Evolutionary conservation across 1,140 invertebrate species (phyloP).

Genomic region (Parapsyche elsis): DNA sequence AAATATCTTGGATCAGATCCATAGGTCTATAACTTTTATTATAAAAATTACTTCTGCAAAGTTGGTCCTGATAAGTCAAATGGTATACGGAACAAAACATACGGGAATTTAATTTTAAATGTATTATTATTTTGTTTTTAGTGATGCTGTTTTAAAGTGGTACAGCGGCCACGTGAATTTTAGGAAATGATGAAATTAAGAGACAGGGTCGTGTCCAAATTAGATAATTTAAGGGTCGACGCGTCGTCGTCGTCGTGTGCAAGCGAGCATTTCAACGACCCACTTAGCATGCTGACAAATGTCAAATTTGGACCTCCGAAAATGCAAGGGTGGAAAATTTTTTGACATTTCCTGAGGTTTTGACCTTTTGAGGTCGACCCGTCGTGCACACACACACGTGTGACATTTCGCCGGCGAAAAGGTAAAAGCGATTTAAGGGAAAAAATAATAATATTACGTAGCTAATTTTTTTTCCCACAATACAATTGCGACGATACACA

Average conservation of each 20-base stretch:
- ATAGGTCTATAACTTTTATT: no score
- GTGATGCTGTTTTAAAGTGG: no score
- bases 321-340: background rate
- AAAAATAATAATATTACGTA: no score
- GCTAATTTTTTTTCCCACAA: no score
- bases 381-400: background rate
- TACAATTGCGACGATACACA: no score
- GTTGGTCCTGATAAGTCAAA: no score
- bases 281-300: background rate
- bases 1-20: no score
- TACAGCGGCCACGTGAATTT: background rate
- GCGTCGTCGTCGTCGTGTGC: background rate
- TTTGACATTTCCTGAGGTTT: background rate
- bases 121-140: no score
- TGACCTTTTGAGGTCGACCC: slow-evolving; percentile 9
- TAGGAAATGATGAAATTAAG: slow-evolving; percentile 11
- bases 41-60: no score
- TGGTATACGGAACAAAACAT: no score
- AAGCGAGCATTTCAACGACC: slow-evolving; percentile 6
- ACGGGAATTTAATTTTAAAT: no score
- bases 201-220: background rate
- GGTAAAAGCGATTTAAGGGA: no score
- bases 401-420: background rate
- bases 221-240: slow-evolving; percentile 1
- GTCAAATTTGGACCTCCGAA: background rate